Conservation (phyloP, 2,113 vertebrate species). For the Petroica traversi region DNA sequence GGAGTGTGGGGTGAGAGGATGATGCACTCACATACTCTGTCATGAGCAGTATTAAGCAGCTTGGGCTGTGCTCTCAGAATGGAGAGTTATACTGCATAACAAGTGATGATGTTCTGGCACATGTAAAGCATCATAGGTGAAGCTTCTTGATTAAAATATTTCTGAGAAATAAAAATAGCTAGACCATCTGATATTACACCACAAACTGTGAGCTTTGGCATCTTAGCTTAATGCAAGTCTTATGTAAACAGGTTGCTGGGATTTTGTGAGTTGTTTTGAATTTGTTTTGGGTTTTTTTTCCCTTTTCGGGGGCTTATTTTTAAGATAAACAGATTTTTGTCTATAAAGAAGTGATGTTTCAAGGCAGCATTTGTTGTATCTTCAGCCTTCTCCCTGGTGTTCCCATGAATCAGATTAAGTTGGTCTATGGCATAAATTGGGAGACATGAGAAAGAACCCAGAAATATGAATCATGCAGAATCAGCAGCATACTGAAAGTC, state of each 20-base stretch:
- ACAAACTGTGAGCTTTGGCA: neutral
- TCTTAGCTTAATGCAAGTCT: neutral
- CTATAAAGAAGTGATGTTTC: neutral
- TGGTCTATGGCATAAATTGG: neutral
- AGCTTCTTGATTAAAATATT: neutral
- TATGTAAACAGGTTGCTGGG: neutral
- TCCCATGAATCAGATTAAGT: neutral
- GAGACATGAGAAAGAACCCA: neutral
- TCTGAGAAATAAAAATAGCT: neutral
- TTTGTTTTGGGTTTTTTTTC: neutral
- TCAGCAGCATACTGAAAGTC: neutral
- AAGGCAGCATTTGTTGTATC: neutral
- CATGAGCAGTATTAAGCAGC: neutral
- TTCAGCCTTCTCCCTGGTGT: neutral
- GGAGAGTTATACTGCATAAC: neutral
- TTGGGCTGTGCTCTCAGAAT: neutral
- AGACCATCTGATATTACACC: neutral
- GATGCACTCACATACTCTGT: rapidly evolving
- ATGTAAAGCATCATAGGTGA: neutral
- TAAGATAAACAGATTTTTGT: neutral
- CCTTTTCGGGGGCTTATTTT: rapidly evolving
- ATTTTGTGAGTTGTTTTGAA: neutral
- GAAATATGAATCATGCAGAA: neutral
- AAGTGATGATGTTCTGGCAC: neutral
- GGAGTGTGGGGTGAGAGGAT: neutral